Evolutionary conservation across 2,888 invertebrate species (phyloP), one percentile per base, ranked within the genome.

Genomic region (Dendrolimus houi): DNA sequence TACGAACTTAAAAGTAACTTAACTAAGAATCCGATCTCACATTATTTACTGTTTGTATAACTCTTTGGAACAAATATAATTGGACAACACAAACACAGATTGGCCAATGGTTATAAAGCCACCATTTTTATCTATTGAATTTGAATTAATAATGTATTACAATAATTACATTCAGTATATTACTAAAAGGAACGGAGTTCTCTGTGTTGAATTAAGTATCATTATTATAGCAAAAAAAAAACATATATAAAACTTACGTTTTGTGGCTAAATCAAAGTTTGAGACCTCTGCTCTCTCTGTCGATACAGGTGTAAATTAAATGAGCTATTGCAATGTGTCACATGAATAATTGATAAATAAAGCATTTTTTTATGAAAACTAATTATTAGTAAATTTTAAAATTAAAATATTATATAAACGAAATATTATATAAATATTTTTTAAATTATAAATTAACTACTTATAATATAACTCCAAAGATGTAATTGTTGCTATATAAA

Each of bases 51-150:
- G 72, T 75, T 79, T 71, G 75, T 73, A 66, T 70, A 74, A 78
- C 70, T 88, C 87, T 88, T 88, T 88, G 88, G 87, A 82, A 83
- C 80, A 79, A 81, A 75, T 74, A 75, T 70, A 72, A 72, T 73
- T 72, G 69, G 71, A 71, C 65, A 63, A 67, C 71, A 29, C 29
- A 29, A 70, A 74, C 69, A 76, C 79, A 79, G 81, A 80, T 82
- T 84, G 83, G 85, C 83, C 83, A 79, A 83, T 79, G 72, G 69
- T 66, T 72, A 69, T 74, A 74, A 76, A 75, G 79, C 82, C 79
- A 76, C 72, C 75, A 74, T 71, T 75, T 74, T 71, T 67, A 72
- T 70, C 72, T 74, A 79, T 72, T 70, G 75, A 75, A 75, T 29
- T 29, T 67, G 63, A 74, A 71, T 75, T 69, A 69, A 69, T 69